Conservation (phyloP, 2,113 vertebrate species). For the Ochotona princeps region DNA sequence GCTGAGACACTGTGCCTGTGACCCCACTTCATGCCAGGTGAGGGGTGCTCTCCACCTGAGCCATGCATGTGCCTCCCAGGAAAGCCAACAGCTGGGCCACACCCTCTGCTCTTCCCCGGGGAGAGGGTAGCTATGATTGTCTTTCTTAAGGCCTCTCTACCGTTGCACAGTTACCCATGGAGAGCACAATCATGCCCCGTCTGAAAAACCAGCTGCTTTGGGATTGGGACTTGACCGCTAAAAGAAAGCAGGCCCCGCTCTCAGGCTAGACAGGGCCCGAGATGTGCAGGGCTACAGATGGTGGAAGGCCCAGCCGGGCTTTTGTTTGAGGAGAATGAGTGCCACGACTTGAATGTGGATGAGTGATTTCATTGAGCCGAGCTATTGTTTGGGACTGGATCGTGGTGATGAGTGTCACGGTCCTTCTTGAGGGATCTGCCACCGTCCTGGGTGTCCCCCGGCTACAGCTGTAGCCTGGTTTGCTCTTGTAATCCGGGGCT, state of each 20-base stretch:
- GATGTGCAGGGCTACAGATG: not conserved
- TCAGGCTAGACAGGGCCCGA: not conserved
- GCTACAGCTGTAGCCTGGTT: not conserved
- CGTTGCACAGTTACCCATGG: not conserved
- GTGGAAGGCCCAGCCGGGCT: not conserved
- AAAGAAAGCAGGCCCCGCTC: not conserved
- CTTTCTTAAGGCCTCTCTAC: not conserved
- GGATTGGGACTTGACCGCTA: not conserved
- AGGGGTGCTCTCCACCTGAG: not conserved
- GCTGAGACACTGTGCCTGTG: not conserved
- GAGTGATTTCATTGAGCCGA: conserved; percentile 61
- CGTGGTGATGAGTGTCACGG: conserved; percentile 60
- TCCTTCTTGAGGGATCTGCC: not conserved
- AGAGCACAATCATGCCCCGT: not conserved
- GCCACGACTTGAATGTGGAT: conserved; percentile 54
- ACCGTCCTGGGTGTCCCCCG: not conserved
- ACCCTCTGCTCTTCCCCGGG: not conserved
- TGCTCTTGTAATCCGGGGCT: not conserved
- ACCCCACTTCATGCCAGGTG: not conserved
- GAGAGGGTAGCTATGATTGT: not conserved
- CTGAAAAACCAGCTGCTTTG: not conserved
- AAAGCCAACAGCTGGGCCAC: not conserved
- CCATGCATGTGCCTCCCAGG: rapidly evolving
- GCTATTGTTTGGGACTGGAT: conserved; percentile 40
- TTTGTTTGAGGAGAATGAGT: conserved; percentile 65